Evolutionary conservation across 2,888 invertebrate species (phyloP).

Genomic region (Blastobasis lacticolella): DNA sequence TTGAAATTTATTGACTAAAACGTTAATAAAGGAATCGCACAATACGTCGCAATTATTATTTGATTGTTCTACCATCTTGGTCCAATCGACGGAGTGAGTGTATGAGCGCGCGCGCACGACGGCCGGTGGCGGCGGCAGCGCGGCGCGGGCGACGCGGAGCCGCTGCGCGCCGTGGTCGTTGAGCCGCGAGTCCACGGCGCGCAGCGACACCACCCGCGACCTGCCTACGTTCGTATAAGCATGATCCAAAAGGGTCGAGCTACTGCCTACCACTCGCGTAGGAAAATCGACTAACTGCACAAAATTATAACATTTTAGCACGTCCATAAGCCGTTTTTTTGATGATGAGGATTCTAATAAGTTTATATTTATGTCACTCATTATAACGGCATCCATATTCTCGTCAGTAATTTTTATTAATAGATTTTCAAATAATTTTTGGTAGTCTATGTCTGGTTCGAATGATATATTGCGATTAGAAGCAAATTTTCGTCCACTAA

Average conservation of each 20-base stretch:
- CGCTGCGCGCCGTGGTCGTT: neutral
- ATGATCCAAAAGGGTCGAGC: neutral
- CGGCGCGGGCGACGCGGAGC: no score
- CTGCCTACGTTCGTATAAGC: neutral
- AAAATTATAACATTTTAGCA: neutral
- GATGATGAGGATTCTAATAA: neutral
- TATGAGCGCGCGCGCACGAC: no score
- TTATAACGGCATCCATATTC: neutral
- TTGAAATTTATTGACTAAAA: neutral
- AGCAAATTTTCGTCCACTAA: neutral
- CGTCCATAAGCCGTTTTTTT: neutral
- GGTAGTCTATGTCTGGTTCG: neutral
- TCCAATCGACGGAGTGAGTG: neutral
- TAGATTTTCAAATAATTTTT: neutral
- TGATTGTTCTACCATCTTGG: neutral
- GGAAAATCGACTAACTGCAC: neutral
- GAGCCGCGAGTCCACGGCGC: neutral
- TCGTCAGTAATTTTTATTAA: neutral
- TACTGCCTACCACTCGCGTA: neutral
- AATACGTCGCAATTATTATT: neutral
- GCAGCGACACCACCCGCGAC: neutral
- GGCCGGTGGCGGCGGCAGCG: no score
- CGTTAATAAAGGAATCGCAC: neutral
- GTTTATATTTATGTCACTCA: neutral
- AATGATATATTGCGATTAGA: neutral